Conservation (phyloP, 2,888 invertebrate genomes). For the Cabera pusaria region DNA sequence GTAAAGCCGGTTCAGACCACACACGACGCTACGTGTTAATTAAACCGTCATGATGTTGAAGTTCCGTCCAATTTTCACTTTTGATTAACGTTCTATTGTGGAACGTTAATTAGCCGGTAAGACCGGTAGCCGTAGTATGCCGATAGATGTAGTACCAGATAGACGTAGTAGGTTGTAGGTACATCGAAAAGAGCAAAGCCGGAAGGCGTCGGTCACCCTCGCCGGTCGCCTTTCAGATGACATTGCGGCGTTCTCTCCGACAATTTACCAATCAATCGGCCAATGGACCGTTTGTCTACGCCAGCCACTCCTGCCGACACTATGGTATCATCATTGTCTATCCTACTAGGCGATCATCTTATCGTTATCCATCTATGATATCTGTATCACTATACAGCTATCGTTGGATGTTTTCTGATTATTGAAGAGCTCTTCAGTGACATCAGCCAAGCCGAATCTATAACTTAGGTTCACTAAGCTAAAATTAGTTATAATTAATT, state of each 20-base stretch:
- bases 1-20: constrained; percentile 46
- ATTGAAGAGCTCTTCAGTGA: too few species aligned
- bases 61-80: constrained; percentile 47
- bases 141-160: not conserved
- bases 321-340: too few species aligned
- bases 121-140: constrained; percentile 1
- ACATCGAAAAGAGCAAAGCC: constrained; percentile 54
- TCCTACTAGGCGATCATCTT: too few species aligned
- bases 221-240: constrained; percentile 33
- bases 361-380: too few species aligned
- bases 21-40: constrained; percentile 51
- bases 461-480: too few species aligned
- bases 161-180: constrained; percentile 1
- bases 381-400: too few species aligned
- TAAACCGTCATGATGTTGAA: constrained; percentile 45
- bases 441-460: too few species aligned
- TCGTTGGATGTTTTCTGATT: too few species aligned
- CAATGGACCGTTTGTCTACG: constrained; percentile 36
- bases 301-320: constrained; percentile 8
- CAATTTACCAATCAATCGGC: constrained; percentile 73
- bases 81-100: constrained; percentile 47
- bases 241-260: constrained; percentile 46
- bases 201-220: constrained; percentile 44
- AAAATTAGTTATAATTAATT: too few species aligned
- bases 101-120: constrained; percentile 25